Percentiles rank a stretch among this genome's conserved stretches.
phyloP scores from a whole-genome alignment of 2,113 vertebrate species.

The Eptesicus fuscus region DNA sequence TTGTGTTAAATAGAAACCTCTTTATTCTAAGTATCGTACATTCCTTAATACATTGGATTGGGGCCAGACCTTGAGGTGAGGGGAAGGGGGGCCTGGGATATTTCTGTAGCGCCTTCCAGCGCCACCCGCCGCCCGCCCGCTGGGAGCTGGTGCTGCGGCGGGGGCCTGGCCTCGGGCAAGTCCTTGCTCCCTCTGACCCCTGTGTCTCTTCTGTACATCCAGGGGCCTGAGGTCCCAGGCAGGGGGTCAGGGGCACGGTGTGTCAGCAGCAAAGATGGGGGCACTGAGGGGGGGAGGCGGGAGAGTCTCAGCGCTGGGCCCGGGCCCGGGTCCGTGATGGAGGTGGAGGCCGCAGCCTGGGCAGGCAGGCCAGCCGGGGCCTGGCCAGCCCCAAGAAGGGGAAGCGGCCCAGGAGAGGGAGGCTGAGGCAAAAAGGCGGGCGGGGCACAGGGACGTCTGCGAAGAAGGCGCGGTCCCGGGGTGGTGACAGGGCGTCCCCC shows the following conservation, averaged over 20 bases:
- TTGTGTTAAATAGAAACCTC: slow-evolving; percentile 74
- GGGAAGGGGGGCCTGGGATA: slow-evolving; percentile 31
- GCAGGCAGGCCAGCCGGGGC: slow-evolving; percentile 79
- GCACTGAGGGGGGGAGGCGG: neutral
- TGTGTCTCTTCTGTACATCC: neutral
- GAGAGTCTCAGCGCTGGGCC: neutral
- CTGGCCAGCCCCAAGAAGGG: slow-evolving; percentile 82
- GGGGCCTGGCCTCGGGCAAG: neutral
- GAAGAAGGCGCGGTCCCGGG: slow-evolving; percentile 85
- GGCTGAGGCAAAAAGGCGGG: slow-evolving; percentile 87
- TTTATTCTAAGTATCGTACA: slow-evolving; percentile 75
- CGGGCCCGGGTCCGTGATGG: neutral
- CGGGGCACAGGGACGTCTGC: slow-evolving; percentile 85
- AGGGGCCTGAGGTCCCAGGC: neutral
- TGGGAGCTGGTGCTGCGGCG: neutral
- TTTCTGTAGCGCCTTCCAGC: slow-evolving; percentile 57
- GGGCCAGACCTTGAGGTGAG: slow-evolving; percentile 75
- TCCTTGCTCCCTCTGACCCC: neutral
- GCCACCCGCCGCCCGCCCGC: neutral
- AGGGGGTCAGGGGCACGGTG: neutral
- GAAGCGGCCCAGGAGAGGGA: slow-evolving; percentile 83
- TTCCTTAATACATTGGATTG: slow-evolving; percentile 64
- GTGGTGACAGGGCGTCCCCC: neutral
- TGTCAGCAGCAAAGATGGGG: slow-evolving; percentile 34
- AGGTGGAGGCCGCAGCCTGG: slow-evolving; percentile 49